These are phyloP conservation scores for Blastobasis lacticolella DNA, from an alignment of 2,888 invertebrate species.

Conservation along the genomic window DNA sequence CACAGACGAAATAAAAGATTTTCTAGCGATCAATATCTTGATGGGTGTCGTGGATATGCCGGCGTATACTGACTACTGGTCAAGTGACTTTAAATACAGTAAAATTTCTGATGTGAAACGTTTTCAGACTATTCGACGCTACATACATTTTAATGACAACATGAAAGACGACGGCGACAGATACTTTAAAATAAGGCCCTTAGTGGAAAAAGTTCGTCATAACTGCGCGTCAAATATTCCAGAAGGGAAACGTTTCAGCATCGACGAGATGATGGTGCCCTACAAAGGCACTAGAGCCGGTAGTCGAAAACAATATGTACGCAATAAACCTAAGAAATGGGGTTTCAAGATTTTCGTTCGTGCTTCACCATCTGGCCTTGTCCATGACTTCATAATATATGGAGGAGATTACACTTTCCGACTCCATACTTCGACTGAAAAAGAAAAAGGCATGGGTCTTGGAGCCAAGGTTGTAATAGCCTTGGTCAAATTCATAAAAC, in stretches of 20 bases:
- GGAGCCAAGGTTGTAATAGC: not conserved
- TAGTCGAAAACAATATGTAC: constrained; percentile 24
- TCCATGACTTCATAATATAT: not conserved
- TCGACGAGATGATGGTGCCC: constrained; percentile 35
- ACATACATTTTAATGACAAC: not conserved
- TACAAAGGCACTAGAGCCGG: constrained; percentile 31
- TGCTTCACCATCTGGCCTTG: not conserved
- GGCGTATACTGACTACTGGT: constrained; percentile 11
- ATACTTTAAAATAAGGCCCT: not conserved
- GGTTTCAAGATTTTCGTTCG: not conserved
- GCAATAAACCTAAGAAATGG: constrained; percentile 9
- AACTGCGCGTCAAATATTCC: constrained; percentile 8
- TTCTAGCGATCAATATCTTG: constrained; percentile 6
- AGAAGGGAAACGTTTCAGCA: constrained; percentile 20
- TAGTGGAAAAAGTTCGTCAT: not conserved
- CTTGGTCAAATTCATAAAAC: not conserved
- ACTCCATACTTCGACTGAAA: not conserved
- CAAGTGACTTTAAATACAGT: constrained; percentile 1
- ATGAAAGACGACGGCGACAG: not conserved
- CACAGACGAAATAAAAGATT: constrained; percentile 8
- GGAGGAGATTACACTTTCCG: not conserved
- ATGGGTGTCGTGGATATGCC: constrained; percentile 7
- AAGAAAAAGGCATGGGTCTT: not conserved
- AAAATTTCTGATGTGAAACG: constrained; percentile 5
- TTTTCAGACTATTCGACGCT: not conserved